phyloP scores from a whole-genome alignment of 2,797 vertebrate species.

The Lindbergichthys nudifrons region DNA sequence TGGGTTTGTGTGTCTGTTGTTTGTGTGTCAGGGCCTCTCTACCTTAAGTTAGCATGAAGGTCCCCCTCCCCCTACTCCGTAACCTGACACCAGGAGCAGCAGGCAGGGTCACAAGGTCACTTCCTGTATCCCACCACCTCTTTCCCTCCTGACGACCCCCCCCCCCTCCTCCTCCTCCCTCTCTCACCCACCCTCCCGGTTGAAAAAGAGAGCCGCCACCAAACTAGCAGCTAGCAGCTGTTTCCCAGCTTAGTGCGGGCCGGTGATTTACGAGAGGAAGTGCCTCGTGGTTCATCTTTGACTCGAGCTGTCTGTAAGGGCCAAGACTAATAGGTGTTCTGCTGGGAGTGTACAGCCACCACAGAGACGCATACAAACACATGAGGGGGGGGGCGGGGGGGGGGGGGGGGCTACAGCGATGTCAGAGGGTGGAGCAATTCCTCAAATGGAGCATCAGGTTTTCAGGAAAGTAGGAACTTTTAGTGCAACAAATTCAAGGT shows the following conservation, averaged over 20 bases:
- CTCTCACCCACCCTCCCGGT: slow-evolving; percentile 30
- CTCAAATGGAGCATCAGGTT: slow-evolving; percentile 34
- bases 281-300: slow-evolving; percentile 84
- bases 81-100: slow-evolving; percentile 91
- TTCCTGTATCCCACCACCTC: slow-evolving; percentile 88
- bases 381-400: slow-evolving; percentile 29
- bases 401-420: slow-evolving; percentile 13
- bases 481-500: slow-evolving; percentile 15
- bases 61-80: slow-evolving; percentile 81
- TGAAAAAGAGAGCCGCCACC: slow-evolving; percentile 77
- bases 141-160: slow-evolving; percentile 58
- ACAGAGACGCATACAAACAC: slow-evolving; percentile 76
- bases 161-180: neutral
- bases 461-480: slow-evolving; percentile 39
- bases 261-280: slow-evolving; percentile 91
- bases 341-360: slow-evolving; percentile 78
- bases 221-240: slow-evolving; percentile 92
- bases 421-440: slow-evolving; percentile 37
- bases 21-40: slow-evolving; percentile 71
- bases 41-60: slow-evolving; percentile 74
- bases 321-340: slow-evolving; percentile 80
- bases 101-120: slow-evolving; percentile 94
- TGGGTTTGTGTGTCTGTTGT: slow-evolving; percentile 54
- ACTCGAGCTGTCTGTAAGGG: slow-evolving; percentile 81
- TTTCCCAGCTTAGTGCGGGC: slow-evolving; percentile 95